Conservation (phyloP, 2,888 invertebrate genomes). For the Sarcophaga rosellei region DNA sequence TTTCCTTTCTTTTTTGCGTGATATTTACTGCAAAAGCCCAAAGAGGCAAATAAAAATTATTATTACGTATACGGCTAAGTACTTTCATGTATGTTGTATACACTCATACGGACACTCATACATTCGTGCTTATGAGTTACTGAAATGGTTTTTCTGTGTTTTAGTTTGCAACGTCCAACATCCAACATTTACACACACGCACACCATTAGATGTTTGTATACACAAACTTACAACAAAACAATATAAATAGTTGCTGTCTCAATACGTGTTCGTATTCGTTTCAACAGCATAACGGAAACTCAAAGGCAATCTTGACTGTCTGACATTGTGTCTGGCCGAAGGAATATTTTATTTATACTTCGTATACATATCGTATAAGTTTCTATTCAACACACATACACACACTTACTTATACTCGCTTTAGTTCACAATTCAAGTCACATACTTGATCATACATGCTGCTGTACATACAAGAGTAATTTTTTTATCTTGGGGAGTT, state of each 20-base stretch:
- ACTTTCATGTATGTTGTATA: slow-evolving; percentile 13
- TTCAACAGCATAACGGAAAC: slow-evolving; percentile 48
- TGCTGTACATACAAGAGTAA: background rate
- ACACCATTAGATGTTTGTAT: too few species aligned
- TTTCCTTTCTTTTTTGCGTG: too few species aligned
- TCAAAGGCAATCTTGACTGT: slow-evolving; percentile 50
- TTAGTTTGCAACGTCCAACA: too few species aligned
- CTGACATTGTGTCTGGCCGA: slow-evolving; percentile 65
- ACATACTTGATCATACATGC: background rate
- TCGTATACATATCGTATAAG: slow-evolving; percentile 11
- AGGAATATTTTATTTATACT: slow-evolving; percentile 36
- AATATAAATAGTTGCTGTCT: background rate
- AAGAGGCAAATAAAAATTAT: too few species aligned
- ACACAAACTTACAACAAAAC: too few species aligned
- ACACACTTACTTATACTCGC: background rate
- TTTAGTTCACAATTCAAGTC: background rate
- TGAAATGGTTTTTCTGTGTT: too few species aligned
- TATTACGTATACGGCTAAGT: slow-evolving; percentile 23
- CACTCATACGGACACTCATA: background rate
- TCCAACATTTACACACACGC: too few species aligned
- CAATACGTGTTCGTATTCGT: slow-evolving; percentile 12
- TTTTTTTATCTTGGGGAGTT: slow-evolving; percentile 13
- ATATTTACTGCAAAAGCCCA: too few species aligned
- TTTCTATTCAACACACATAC: slow-evolving; percentile 1
- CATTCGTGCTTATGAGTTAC: too few species aligned